Evolutionary conservation across 2,888 invertebrate genomes (phyloP).

Genomic region (Nephrotoma flavescens): DNA sequence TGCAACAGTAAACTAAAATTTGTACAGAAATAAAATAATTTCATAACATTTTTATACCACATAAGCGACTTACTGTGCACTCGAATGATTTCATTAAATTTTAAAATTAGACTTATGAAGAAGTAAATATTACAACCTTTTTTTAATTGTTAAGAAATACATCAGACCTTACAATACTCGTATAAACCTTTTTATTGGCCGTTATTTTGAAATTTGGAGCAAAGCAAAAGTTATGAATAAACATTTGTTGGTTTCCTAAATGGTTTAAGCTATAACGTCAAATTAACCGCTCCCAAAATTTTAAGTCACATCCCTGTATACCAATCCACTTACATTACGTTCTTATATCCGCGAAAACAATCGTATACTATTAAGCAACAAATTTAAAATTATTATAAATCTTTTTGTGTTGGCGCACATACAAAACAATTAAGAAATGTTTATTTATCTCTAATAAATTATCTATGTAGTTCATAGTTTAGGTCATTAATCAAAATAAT

Average conservation of each 20-base stretch:
- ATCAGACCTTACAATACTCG: background rate
- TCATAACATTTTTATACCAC: background rate
- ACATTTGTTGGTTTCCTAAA: too few relatives aligned
- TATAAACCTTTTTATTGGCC: background rate
- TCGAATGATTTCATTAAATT: background rate
- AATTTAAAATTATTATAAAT: background rate
- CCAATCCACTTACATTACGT: too few relatives aligned
- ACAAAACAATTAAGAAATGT: background rate
- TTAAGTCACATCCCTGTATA: too few relatives aligned
- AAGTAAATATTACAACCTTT: background rate
- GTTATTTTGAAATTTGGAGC: background rate
- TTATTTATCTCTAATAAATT: background rate
- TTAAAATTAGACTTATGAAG: background rate
- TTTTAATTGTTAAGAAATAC: background rate
- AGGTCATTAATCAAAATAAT: background rate
- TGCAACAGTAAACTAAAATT: background rate
- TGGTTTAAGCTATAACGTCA: too few relatives aligned
- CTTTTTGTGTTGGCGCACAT: background rate
- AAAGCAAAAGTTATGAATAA: too few relatives aligned
- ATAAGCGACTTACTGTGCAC: background rate
- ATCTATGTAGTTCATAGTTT: background rate
- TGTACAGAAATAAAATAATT: background rate
- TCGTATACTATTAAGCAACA: background rate
- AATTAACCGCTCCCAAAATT: too few relatives aligned
- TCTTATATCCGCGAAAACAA: too few relatives aligned